These are phyloP conservation scores for Ispidina lecontei DNA, from an alignment of 2,797 vertebrate genomes.

Conservation along the genomic window DNA sequence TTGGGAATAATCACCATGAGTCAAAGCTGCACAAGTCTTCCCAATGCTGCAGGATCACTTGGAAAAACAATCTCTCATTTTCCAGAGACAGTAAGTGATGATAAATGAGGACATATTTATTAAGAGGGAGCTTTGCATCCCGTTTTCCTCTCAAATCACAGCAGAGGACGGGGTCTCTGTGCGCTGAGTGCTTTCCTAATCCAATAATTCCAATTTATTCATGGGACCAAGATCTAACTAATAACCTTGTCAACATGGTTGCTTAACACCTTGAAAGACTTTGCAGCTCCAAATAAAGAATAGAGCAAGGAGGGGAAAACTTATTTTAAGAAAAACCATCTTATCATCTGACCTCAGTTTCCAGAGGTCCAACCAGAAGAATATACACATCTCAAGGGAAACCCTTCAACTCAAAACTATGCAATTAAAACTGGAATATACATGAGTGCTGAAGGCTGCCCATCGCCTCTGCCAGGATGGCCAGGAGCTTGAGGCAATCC, in stretches of 20 bases:
- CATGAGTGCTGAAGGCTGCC: not conserved
- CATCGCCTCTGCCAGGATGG: not conserved
- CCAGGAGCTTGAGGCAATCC: not conserved
- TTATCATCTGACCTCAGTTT: not conserved
- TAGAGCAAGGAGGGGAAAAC: not conserved
- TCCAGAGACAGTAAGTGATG: slow-evolving; percentile 55
- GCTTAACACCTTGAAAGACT: slow-evolving; percentile 11
- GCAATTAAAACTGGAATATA: not conserved
- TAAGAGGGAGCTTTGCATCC: slow-evolving; percentile 19
- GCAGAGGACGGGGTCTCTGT: not conserved
- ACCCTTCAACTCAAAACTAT: not conserved
- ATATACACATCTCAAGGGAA: not conserved
- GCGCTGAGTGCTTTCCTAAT: not conserved
- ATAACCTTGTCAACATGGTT: not conserved
- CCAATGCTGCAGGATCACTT: slow-evolving; percentile 41
- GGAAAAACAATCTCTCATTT: slow-evolving; percentile 65
- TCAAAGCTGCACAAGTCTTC: slow-evolving; percentile 62
- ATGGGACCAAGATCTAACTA: not conserved
- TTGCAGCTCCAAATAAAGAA: not conserved
- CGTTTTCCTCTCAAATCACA: slow-evolving; percentile 1
- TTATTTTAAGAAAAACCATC: not conserved
- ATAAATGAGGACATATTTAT: slow-evolving; percentile 47
- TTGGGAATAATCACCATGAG: slow-evolving; percentile 68
- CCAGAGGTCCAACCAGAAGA: not conserved
- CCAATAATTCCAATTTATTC: not conserved